Evolutionary conservation across 2,888 invertebrate species (phyloP), one percentile per base, ranked within the genome.

Genomic region (Diarsia mendica): DNA sequence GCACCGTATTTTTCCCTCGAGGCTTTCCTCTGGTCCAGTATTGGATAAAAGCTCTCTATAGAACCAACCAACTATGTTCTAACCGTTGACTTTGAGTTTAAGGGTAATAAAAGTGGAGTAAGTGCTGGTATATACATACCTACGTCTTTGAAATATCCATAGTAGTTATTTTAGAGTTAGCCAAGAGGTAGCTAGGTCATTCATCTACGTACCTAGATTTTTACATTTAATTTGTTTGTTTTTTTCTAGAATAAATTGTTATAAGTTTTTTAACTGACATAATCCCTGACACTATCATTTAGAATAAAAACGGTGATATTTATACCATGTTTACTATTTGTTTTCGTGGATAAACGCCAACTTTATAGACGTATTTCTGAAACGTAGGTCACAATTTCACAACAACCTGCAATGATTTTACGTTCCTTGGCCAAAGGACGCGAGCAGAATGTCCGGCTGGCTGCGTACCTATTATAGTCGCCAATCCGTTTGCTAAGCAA

Each of bases 401-500:
- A 64, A 44, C 18, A 55, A 44, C 20, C 13, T 77, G 63, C 23
- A 64, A 77, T 33, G 11, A 46, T 58, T 64, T 58, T 20, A 70
- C 8, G 53, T 51, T 20, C 20, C 23, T 51, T 8, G 20, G 46
- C 18, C 13, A 23, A 77, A 65, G 46, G 64, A 51, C 67, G 46
- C 23, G 46, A 51, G 23, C 13, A 61, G 49, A 75, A 46, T 33
- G 61, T 67, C 51, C 44, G 51, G 44, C 46, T 76, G 51, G 61
- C 55, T 48, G 58, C 71, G 64, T 71, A 46, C 46, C 23, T 69
- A 78, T 78, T 70, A 65, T 77, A 65, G 78, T 77, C 64, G 46
- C 49, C 78, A 78, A 78, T 58, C 64, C 64, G 78, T 77, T 78
- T 77, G 78, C 70, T 58, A 78, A 77, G 78, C 77, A 70, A 77